A percentile compares a stretch with the other conserved stretches of the same genome.
These are phyloP conservation scores for Euborellia annulipes DNA, from an alignment of 1,140 invertebrate species.

Conservation along the genomic window DNA sequence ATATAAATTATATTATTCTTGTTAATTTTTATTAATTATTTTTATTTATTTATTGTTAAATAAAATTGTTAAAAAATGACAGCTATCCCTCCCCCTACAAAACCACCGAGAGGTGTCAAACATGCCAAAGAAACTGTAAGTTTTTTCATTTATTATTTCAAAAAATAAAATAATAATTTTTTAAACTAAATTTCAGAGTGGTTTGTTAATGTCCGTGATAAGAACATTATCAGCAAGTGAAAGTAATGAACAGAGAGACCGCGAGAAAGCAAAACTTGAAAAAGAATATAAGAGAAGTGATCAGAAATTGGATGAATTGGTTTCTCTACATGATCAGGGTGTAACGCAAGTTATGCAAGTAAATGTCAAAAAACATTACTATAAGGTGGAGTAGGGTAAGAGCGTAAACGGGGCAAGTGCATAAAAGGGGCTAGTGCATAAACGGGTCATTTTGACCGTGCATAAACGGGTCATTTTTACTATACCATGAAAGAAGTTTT, in stretches of 20 bases:
- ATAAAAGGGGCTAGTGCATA: background rate
- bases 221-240: constrained; percentile 79
- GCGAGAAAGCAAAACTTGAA: constrained; percentile 84
- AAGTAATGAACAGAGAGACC: constrained; percentile 85
- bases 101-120: constrained; percentile 65
- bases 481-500: background rate
- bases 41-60: too few relatives aligned
- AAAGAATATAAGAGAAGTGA: constrained; percentile 86
- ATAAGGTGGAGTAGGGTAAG: too few relatives aligned
- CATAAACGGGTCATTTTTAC: background rate
- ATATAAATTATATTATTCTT: too few relatives aligned
- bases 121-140: constrained; percentile 64
- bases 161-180: background rate
- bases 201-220: constrained; percentile 83
- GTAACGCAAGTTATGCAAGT: constrained; percentile 73
- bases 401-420: too few relatives aligned
- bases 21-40: too few relatives aligned
- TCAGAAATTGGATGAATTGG: constrained; percentile 68
- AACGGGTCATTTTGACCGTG: background rate
- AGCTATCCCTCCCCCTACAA: constrained; percentile 57
- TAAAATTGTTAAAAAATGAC: too few relatives aligned
- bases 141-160: constrained; percentile 2
- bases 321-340: constrained; percentile 75
- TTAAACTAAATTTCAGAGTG: constrained; percentile 46
- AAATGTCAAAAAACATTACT: too few relatives aligned